Percentiles rank a stretch among this genome's conserved stretches.
Conservation (phyloP, 2,797 vertebrate genomes). For the Synaphobranchus kaupii region DNA sequence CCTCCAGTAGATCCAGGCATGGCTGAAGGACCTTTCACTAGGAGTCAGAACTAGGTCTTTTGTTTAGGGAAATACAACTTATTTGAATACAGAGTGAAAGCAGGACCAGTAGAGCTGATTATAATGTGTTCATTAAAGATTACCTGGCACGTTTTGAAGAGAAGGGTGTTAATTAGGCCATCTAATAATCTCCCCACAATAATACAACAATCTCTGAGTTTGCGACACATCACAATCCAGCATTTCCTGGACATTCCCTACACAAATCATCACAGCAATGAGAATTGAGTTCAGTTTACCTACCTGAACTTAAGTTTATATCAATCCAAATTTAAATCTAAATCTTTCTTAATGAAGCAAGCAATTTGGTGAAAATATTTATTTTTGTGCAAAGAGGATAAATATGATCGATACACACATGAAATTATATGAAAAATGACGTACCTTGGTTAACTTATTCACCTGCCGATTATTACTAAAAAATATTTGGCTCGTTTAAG, state of each 20-base stretch:
- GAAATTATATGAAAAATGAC: too few species aligned
- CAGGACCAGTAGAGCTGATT: too few species aligned
- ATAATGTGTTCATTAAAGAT: too few species aligned
- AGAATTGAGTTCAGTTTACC: neutral
- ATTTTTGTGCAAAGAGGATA: neutral
- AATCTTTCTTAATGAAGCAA: too few species aligned
- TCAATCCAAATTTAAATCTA: too few species aligned
- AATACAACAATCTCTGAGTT: too few species aligned
- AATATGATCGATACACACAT: neutral
- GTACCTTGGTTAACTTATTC: neutral
- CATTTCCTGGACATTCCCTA: neutral
- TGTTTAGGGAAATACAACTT: too few species aligned
- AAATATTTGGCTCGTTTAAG: neutral
- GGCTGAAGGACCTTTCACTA: neutral
- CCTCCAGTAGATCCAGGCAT: neutral
- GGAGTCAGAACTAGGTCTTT: neutral
- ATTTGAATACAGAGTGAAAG: too few species aligned
- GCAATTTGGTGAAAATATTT: too few species aligned
- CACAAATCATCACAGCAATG: neutral
- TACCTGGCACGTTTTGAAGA: too few species aligned
- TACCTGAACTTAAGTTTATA: neutral
- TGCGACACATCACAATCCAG: neutral
- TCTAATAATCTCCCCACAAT: too few species aligned
- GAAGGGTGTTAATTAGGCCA: too few species aligned
- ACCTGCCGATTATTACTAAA: neutral